Percentiles rank a stretch among this genome's conserved stretches.
phyloP scores from a whole-genome alignment of 1,140 invertebrate genomes.

The Drosophila nasuta region DNA sequence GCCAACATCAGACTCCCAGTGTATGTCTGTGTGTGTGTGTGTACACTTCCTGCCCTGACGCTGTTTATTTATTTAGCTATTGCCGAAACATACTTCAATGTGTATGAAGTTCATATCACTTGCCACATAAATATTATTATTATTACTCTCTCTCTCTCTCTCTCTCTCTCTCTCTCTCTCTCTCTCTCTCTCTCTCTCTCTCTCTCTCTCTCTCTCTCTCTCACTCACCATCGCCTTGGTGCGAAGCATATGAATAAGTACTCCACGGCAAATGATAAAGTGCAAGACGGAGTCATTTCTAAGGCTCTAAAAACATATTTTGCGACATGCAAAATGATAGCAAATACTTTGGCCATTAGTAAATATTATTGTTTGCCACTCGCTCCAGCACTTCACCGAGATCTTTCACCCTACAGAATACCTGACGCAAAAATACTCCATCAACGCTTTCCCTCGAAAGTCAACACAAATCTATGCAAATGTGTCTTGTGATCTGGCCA shows the following conservation, averaged over 20 bases:
- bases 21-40: slow-evolving; percentile 9
- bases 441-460: not conserved
- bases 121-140: slow-evolving; percentile 81
- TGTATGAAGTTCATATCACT: slow-evolving; percentile 73
- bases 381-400: slow-evolving; percentile 20
- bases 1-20: slow-evolving; percentile 6
- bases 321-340: slow-evolving; percentile 38
- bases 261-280: slow-evolving; percentile 57
- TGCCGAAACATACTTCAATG: slow-evolving; percentile 64
- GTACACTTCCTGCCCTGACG: slow-evolving; percentile 41
- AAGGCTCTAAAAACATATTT: slow-evolving; percentile 39
- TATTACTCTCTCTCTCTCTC: slow-evolving; percentile 50
- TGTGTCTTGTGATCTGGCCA: not conserved
- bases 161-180: too few relatives aligned
- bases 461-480: slow-evolving; percentile 20
- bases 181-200: too few relatives aligned
- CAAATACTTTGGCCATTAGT: slow-evolving; percentile 66
- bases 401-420: not conserved
- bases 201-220: not conserved
- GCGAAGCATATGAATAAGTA: slow-evolving; percentile 32
- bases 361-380: slow-evolving; percentile 62
- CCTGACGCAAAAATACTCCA: not conserved
- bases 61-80: slow-evolving; percentile 76
- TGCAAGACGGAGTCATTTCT: slow-evolving; percentile 57
- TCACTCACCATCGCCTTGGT: slow-evolving; percentile 1